Base-by-base conservation (phyloP, 2,888 invertebrate species). In the Philaethria dido region DNA sequence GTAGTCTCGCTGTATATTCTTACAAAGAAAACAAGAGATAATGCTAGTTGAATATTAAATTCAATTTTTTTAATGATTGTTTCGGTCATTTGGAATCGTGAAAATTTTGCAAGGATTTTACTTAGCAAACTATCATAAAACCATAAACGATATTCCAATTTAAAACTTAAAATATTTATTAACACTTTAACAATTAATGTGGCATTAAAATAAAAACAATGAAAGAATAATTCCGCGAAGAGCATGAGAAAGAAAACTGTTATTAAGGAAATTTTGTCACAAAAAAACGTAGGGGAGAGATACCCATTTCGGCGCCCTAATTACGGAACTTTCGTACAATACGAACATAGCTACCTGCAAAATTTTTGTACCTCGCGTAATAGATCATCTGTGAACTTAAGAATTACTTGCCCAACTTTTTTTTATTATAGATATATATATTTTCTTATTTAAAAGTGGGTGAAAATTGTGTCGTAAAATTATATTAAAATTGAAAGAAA, bases 281-380 rank as follows among this genome's bases (percentile, higher is more conserved):
- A 68, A 73, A 72, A 73, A 63, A 68, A 69, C 66, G 71, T 72
- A 70, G 69, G 70, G 69, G 70, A 63, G 71, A 69, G 70, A 72
- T 67, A 72, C 65, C 66, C 66, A 72, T 74, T 73, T 72, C 63
- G 70, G 68, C 69, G 72, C 64, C 73, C 71, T 71, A 73, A 74
- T 74, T 74, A 73, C 71, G 57, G 68, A 72, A 74, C 70, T 74
- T 74, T 69, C 57, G 69, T 67, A 71, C 71, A 73, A 69, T 73
- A 71, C 63, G 69, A 70, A 67, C 70, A 67, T 70, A 72, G 65
- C 70, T 66, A 70, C 69, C 69, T 69, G 64, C 62, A 57, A 70
- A 68, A 70, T 70, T 72, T 72, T 72, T 70, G 64, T 71, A 71
- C 64, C 64, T 66, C 62, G 69, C 66, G 64, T 68, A 70, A 70